phyloP scores from a whole-genome alignment of 2,113 vertebrate species.

The Rhinoderma darwinii region DNA sequence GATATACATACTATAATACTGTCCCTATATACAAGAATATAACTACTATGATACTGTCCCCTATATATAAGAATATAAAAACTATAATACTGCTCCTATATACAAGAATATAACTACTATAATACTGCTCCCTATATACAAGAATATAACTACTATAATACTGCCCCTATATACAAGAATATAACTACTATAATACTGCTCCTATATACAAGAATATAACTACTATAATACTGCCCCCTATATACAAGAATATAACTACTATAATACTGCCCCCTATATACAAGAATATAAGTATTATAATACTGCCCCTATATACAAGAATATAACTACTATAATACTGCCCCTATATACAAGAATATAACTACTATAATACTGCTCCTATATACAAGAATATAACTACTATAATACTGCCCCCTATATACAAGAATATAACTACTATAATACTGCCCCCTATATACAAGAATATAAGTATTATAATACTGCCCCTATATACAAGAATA shows the following conservation, averaged over 20 bases:
- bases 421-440: constrained; percentile 20
- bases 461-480: background rate
- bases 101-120: constrained; percentile 2
- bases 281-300: background rate
- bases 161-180: background rate
- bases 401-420: constrained; percentile 12
- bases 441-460: background rate
- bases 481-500: background rate
- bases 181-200: too few species aligned
- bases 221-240: background rate
- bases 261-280: background rate
- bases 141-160: constrained; percentile 4
- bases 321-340: constrained; percentile 5
- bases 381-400: constrained; percentile 12
- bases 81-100: background rate
- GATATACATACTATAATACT: too few species aligned
- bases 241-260: constrained; percentile 5
- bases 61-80: too few species aligned
- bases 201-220: too few species aligned
- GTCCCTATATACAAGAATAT: too few species aligned
- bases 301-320: background rate
- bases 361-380: constrained; percentile 14
- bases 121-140: background rate
- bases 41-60: too few species aligned
- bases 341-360: constrained; percentile 3